Evolutionary conservation across 2,113 vertebrate species (phyloP), one percentile per base, ranked within the genome.

Genomic region (Plecotus auritus): DNA sequence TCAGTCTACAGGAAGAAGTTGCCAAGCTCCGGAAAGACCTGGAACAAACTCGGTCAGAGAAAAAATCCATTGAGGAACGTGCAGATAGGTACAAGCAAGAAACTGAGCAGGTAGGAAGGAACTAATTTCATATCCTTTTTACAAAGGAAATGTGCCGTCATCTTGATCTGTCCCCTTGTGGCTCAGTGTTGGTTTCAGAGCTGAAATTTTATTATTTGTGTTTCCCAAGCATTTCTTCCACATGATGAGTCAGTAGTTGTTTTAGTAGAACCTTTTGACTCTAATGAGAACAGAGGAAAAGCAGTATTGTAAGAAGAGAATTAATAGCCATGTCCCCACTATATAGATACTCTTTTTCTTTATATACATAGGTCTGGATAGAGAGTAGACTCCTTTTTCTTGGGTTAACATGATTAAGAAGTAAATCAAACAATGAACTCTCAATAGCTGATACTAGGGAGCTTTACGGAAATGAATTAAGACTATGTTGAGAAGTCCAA

Each of bases 61-160:
- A 99, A 98, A 99, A 99, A 96, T 98, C 97, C 77, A 99, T 99
- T 72, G 99, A 99, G 96, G 99, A 99, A 56, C 95, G 98, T 98
- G 99, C 99, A 1, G 98, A 99, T 88, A 99, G 90, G 37, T 99
- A 99, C 98, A 99, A 99, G 96, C 97, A 98, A 45, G 99, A 99
- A 97, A 99, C 99, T 2, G 99, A 99, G 91, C 97, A 99, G 98
- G 99, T 99, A 96, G 47, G 98, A 81, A 97, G 51, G 98, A 80
- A 13, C 22, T 76, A 51, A 37, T 40, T 11, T 66, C 28, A 1
- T 28, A 22, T 74, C 37, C 12, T 12, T 51, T 90, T 42, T 11
- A 32, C 54, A 78, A 17, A 93, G 45, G 56, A 67, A 49, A 61
- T n/a, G 5, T 49, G n/a, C 40, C 54, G 2, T 78, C 35, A 5